These are phyloP conservation scores for Zosterops pallidus DNA, from an alignment of 2,113 vertebrate genomes.

Conservation along the genomic window DNA sequence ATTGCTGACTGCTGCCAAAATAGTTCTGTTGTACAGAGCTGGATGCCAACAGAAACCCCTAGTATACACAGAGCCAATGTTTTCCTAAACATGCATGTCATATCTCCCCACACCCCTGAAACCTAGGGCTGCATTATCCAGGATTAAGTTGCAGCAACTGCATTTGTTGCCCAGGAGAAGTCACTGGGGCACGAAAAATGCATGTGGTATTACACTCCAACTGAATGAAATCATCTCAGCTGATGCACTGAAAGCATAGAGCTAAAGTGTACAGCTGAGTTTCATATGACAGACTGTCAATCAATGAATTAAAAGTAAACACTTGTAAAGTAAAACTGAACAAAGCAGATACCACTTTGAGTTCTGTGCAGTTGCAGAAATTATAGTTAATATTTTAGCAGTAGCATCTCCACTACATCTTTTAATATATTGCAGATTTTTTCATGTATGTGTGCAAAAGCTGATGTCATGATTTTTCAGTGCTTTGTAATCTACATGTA, in stretches of 20 bases:
- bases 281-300: background rate
- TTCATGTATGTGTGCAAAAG: background rate
- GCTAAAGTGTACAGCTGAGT: background rate
- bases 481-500: accelerated
- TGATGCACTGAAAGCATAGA: background rate
- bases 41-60: background rate
- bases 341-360: background rate
- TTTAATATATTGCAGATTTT: background rate
- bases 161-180: background rate
- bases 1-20: background rate
- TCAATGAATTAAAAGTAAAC: background rate
- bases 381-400: background rate
- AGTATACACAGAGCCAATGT: background rate
- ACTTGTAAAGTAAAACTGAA: background rate
- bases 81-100: background rate
- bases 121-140: background rate
- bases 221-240: background rate
- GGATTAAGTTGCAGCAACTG: background rate
- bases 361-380: background rate
- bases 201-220: background rate
- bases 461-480: background rate
- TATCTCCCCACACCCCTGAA: background rate
- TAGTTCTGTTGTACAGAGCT: background rate
- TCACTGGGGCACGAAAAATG: background rate
- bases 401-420: background rate